Percentiles rank a stretch among this genome's conserved stretches.
Evolutionary conservation across 2,113 vertebrate genomes (phyloP).

Genomic region (Phyllostomus discolor): DNA sequence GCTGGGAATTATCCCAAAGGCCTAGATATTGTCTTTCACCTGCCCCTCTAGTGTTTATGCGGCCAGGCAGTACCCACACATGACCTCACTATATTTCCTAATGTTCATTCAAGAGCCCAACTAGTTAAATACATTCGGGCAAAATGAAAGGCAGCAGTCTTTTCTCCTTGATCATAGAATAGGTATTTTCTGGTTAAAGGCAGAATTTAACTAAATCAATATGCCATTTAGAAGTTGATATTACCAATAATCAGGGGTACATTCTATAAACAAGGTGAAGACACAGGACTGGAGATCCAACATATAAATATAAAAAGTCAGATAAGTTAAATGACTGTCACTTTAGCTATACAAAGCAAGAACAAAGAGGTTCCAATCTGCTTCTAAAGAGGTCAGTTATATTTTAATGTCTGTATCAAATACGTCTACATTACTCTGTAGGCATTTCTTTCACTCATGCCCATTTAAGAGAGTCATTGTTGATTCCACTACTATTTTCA

Average conservation of each 20-base stretch:
- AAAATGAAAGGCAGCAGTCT: neutral
- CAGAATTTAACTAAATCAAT: neutral
- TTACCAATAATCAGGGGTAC: conserved; percentile 29
- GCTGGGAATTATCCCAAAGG: neutral
- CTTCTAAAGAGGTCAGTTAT: conserved; percentile 50
- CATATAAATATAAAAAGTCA: conserved; percentile 44
- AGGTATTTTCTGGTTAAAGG: neutral
- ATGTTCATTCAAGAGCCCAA: conserved; percentile 43
- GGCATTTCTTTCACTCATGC: conserved; percentile 37
- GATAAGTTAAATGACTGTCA: conserved; percentile 51
- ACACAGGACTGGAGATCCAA: conserved; percentile 61
- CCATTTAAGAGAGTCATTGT: conserved; percentile 39
- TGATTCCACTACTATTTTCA: neutral
- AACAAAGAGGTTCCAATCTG: conserved; percentile 40
- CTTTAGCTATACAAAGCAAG: conserved; percentile 54
- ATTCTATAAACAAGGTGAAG: conserved; percentile 8
- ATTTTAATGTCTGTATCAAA: conserved; percentile 63
- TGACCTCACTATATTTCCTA: neutral
- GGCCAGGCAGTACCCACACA: neutral
- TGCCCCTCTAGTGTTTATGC: neutral
- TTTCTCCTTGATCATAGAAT: conserved; percentile 17
- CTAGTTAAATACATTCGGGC: neutral
- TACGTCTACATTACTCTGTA: neutral
- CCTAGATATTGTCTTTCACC: neutral
- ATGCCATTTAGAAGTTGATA: conserved; percentile 19